phyloP scores from a whole-genome alignment of 2,113 vertebrate species.

The Panthera uncia region DNA sequence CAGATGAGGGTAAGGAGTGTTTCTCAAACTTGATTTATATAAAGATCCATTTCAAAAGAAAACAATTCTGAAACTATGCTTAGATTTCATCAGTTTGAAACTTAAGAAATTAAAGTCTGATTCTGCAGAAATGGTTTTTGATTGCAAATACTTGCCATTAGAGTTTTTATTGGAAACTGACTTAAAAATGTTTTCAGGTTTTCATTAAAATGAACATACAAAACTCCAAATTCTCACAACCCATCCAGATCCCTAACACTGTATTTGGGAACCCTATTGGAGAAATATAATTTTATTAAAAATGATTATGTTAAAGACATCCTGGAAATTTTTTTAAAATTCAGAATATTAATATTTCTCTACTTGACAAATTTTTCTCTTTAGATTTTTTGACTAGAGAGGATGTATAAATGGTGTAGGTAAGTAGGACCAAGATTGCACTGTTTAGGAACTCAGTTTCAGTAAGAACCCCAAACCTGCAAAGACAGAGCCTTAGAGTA shows the following conservation, averaged over 20 bases:
- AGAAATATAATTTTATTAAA: constrained; percentile 34
- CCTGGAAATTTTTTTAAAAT: not conserved
- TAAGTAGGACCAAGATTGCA: not conserved
- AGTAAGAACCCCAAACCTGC: not conserved
- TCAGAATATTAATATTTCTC: not conserved
- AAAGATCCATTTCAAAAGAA: constrained; percentile 33
- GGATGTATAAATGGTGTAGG: not conserved
- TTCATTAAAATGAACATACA: constrained; percentile 8
- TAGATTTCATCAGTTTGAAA: constrained; percentile 23
- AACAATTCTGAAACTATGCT: not conserved
- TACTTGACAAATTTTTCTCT: constrained; percentile 11
- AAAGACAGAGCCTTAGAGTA: not conserved
- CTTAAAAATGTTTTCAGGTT: constrained; percentile 32
- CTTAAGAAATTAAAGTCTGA: constrained; percentile 31
- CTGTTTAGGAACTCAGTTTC: not conserved
- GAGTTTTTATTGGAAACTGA: constrained; percentile 35
- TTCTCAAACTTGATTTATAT: constrained; percentile 17
- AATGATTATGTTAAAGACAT: not conserved
- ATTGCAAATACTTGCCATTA: not conserved
- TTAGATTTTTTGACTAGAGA: not conserved
- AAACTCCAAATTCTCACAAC: constrained; percentile 16
- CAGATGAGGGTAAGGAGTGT: not conserved
- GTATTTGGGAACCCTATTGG: not conserved
- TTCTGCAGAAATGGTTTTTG: not conserved
- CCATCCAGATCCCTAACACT: not conserved